A percentile compares a stretch with the other conserved stretches of the same genome.
These are phyloP conservation scores for Bradypodion ventrale DNA, from an alignment of 2,797 vertebrate species.

Conservation along the genomic window DNA sequence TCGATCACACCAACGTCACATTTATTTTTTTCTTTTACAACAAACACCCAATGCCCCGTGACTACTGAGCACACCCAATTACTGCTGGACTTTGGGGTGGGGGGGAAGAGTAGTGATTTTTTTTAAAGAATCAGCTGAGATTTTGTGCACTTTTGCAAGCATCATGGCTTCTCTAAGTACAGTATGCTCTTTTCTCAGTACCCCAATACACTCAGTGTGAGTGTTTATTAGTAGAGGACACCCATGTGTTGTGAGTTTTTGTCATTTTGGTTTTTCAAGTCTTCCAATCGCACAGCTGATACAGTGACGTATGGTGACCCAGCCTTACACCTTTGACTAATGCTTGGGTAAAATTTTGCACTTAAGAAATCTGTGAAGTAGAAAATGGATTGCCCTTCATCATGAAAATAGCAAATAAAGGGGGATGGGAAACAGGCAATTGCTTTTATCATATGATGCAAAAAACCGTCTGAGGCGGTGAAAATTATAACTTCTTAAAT, in stretches of 20 bases:
- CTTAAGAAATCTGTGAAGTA: neutral
- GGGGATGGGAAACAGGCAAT: neutral
- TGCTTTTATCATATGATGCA: neutral
- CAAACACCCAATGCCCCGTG: too few relatives aligned
- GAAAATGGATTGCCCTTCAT: neutral
- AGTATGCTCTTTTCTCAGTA: neutral
- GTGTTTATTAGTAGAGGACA: neutral
- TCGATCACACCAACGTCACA: too few relatives aligned
- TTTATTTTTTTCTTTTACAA: too few relatives aligned
- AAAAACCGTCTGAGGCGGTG: too few relatives aligned
- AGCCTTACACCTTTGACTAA: neutral
- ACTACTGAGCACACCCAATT: too few relatives aligned
- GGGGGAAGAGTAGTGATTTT: too few relatives aligned
- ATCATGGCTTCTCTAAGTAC: neutral
- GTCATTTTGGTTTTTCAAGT: too few relatives aligned
- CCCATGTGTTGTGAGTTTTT: neutral
- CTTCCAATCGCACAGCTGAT: neutral
- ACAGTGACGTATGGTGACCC: neutral
- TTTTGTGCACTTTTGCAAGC: neutral
- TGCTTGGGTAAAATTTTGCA: neutral
- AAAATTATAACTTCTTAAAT: too few relatives aligned
- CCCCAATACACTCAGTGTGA: neutral
- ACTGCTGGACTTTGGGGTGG: too few relatives aligned
- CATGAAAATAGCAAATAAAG: neutral
- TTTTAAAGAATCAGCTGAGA: too few relatives aligned